Conservation (phyloP, 2,113 vertebrate genomes). For the Coptodon bakossiorum region DNA sequence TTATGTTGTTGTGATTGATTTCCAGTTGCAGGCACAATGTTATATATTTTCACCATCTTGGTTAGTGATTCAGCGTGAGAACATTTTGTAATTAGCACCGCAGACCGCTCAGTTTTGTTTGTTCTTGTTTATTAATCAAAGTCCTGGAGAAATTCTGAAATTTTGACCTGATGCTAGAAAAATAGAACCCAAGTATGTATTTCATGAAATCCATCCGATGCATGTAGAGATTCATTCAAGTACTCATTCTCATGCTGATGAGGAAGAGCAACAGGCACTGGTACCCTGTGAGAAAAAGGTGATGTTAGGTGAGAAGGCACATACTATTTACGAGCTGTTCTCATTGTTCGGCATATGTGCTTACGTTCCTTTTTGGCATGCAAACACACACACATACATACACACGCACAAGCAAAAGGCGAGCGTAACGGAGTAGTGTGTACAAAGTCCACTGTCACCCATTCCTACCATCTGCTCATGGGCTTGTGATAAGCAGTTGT, state of each 20-base stretch:
- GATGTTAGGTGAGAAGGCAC: not conserved
- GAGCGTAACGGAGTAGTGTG: not conserved
- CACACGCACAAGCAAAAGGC: not conserved
- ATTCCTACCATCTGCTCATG: constrained; percentile 48
- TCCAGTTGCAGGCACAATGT: not conserved
- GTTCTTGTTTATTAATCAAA: not conserved
- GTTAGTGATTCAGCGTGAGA: not conserved
- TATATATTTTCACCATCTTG: not conserved
- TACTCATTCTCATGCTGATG: not conserved
- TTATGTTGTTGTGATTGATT: not conserved
- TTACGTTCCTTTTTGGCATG: not conserved
- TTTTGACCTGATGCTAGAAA: not conserved
- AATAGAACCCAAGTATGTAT: not conserved
- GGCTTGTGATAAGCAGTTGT: constrained; percentile 49
- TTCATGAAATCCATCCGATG: not conserved
- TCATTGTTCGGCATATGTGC: not conserved
- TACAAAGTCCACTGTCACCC: constrained; percentile 36
- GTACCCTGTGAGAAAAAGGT: not conserved
- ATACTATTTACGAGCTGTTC: not conserved
- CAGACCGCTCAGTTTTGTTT: not conserved
- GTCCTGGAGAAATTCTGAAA: not conserved
- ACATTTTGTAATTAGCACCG: not conserved
- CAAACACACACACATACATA: not conserved
- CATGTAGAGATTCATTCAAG: not conserved
- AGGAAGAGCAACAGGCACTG: not conserved